Conservation (phyloP, 2,888 invertebrate genomes). For the Cataglyphis rosenhaueri region DNA sequence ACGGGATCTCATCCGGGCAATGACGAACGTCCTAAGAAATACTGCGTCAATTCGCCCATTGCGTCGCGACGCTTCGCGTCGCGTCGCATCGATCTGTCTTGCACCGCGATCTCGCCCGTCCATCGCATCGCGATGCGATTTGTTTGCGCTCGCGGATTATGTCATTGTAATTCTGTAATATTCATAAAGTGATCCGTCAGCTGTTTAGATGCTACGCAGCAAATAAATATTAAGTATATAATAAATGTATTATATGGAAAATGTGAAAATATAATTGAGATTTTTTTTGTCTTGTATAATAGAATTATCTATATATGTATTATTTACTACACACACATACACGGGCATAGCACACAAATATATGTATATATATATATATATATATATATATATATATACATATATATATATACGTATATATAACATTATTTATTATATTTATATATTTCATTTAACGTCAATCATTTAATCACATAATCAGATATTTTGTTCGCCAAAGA, state of each 20-base stretch:
- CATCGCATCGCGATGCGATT: conserved; percentile 37
- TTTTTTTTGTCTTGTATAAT: neutral
- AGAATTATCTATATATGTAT: neutral
- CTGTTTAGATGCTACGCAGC: neutral
- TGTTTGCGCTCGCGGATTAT: conserved; percentile 34
- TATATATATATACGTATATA: too few species aligned
- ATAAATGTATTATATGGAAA: neutral
- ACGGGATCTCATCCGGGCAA: conserved; percentile 61
- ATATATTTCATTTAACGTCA: too few species aligned
- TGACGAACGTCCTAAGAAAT: conserved; percentile 64
- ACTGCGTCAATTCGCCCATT: conserved; percentile 55
- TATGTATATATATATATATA: too few species aligned
- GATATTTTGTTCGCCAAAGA: too few species aligned
- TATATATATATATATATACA: too few species aligned
- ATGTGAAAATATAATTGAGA: neutral
- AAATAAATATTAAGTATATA: neutral
- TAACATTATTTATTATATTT: too few species aligned
- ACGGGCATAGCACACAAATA: neutral
- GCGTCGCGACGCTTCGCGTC: conserved; percentile 57
- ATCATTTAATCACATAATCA: too few species aligned
- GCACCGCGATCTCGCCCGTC: conserved; percentile 8
- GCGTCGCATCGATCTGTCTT: conserved; percentile 41
- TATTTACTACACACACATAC: neutral
- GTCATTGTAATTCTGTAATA: conserved; percentile 10
- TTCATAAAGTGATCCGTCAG: neutral